Evolutionary conservation across 2,797 vertebrate species (phyloP).

Genomic region (Myripristis jacobus): DNA sequence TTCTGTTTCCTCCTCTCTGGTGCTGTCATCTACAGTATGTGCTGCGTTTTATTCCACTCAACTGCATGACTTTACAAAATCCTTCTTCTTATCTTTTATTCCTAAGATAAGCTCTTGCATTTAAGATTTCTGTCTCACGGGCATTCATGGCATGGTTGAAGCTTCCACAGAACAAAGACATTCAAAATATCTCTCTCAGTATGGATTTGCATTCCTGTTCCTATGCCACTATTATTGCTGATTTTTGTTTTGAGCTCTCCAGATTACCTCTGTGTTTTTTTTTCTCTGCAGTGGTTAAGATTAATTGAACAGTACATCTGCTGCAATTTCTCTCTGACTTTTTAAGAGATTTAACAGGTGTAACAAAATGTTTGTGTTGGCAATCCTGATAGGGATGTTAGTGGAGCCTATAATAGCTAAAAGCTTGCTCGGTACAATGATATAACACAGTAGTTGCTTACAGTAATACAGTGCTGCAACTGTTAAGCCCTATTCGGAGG

Average conservation of each 20-base stretch:
- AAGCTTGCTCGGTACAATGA: not conserved
- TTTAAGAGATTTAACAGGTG: slow-evolving; percentile 11
- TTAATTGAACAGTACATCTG: not conserved
- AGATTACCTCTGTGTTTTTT: not conserved
- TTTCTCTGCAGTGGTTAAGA: not conserved
- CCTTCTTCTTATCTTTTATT: slow-evolving; percentile 39
- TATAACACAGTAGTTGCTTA: too few relatives aligned
- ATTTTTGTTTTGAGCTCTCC: slow-evolving; percentile 31
- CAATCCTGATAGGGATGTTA: not conserved
- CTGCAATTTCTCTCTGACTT: not conserved
- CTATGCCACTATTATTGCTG: slow-evolving; percentile 7
- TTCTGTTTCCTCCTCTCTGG: slow-evolving; percentile 10
- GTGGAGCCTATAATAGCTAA: not conserved
- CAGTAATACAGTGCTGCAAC: too few relatives aligned
- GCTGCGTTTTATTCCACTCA: slow-evolving; percentile 28
- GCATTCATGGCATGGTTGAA: slow-evolving; percentile 32
- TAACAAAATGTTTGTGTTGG: not conserved
- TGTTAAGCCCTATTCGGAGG: too few relatives aligned
- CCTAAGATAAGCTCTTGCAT: slow-evolving; percentile 44
- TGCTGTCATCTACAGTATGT: slow-evolving; percentile 28
- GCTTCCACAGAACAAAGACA: slow-evolving; percentile 55
- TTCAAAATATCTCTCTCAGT: slow-evolving; percentile 34
- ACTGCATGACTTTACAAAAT: slow-evolving; percentile 45
- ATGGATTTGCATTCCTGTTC: slow-evolving; percentile 24
- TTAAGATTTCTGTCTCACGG: slow-evolving; percentile 40